These are phyloP conservation scores for Parauchenoglanis punctatus DNA, from an alignment of 2,797 vertebrate genomes.

Conservation along the genomic window DNA sequence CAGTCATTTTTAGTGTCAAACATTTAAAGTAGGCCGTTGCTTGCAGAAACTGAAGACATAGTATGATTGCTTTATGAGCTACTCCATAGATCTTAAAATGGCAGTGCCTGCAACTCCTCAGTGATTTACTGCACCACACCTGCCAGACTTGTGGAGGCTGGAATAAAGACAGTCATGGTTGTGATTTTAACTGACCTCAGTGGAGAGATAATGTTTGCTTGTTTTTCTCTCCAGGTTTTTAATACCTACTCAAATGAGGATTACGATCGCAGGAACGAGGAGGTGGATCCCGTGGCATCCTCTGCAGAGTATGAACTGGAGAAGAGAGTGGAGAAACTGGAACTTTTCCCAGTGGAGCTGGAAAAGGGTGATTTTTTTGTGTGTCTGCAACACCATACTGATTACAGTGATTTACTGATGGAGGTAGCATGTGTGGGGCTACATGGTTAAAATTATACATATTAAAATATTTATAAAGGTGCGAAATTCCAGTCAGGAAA, in stretches of 20 bases:
- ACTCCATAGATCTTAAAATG: slow-evolving; percentile 7
- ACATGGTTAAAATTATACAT: background rate
- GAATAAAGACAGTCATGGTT: slow-evolving; percentile 11
- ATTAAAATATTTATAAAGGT: background rate
- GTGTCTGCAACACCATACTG: background rate
- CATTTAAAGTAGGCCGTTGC: background rate
- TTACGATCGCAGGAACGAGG: slow-evolving; percentile 95
- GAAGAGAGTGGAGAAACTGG: slow-evolving; percentile 97
- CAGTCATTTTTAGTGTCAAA: slow-evolving; percentile 22
- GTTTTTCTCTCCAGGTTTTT: slow-evolving; percentile 82
- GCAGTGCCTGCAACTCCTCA: background rate
- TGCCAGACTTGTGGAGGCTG: background rate
- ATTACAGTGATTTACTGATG: background rate
- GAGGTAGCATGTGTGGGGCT: background rate
- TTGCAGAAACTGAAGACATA: background rate
- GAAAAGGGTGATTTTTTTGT: slow-evolving; percentile 86
- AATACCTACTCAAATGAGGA: slow-evolving; percentile 98
- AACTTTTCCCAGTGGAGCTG: slow-evolving; percentile 95
- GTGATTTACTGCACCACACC: slow-evolving; percentile 28
- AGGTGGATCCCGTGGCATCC: slow-evolving; percentile 95
- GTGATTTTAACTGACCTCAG: slow-evolving; percentile 20
- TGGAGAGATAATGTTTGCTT: slow-evolving; percentile 10
- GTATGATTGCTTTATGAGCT: slow-evolving; percentile 28
- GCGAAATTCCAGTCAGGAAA: background rate
- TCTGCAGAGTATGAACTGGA: slow-evolving; percentile 98